phyloP scores from a whole-genome alignment of 2,888 invertebrate genomes.

The Cordilura impudica region DNA sequence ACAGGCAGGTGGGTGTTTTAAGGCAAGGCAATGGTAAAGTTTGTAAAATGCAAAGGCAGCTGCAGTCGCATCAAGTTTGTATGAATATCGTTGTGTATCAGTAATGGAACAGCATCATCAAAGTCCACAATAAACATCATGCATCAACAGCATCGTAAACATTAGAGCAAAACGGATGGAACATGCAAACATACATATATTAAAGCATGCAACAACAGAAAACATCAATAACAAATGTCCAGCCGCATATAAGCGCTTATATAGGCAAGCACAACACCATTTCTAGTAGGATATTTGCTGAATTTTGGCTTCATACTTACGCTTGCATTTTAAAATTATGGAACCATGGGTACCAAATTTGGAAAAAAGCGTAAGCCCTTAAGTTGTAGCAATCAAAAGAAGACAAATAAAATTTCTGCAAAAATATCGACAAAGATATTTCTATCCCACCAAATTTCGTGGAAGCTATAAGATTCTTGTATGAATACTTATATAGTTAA shows the following conservation, averaged over 20 bases:
- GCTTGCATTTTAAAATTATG: too few species aligned
- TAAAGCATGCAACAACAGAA: not conserved
- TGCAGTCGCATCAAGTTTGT: constrained; percentile 3
- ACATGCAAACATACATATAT: constrained; percentile 32
- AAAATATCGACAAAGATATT: too few species aligned
- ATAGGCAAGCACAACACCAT: not conserved
- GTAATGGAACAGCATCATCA: constrained; percentile 49
- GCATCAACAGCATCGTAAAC: constrained; percentile 60
- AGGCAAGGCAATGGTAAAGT: constrained; percentile 44
- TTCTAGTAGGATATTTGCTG: too few species aligned
- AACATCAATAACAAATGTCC: constrained; percentile 50
- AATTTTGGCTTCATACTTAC: too few species aligned
- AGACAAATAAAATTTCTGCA: too few species aligned
- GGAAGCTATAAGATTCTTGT: too few species aligned
- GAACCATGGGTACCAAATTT: too few species aligned
- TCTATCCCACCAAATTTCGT: too few species aligned
- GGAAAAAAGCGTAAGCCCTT: too few species aligned
- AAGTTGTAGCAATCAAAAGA: too few species aligned
- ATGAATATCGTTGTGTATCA: too few species aligned
- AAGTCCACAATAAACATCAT: constrained; percentile 60
- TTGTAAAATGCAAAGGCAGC: constrained; percentile 53
- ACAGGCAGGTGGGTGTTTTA: constrained; percentile 9
- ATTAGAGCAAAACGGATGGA: constrained; percentile 50
- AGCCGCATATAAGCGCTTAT: not conserved
- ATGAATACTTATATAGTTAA: too few species aligned